Evolutionary conservation across 2,797 vertebrate genomes (phyloP), one percentile per base, ranked within the genome.

Genomic region (Argentina silus): DNA sequence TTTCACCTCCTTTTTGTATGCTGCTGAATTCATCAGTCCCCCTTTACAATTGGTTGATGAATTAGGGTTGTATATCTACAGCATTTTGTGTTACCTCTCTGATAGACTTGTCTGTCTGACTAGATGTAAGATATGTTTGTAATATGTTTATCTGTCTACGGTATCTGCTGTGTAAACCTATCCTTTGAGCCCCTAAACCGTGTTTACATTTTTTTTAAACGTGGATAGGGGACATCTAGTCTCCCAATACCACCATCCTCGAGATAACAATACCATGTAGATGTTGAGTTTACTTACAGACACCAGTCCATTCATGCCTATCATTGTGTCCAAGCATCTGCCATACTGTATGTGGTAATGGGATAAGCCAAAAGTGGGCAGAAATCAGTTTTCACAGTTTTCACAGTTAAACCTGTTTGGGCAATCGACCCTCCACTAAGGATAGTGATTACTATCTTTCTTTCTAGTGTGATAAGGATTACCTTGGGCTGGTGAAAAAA

Each of bases 1-100:
- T 90, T 74, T 89, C 82, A 90, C 90, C 88, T 84, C 44, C 17
- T 83, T 81, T 89, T 90, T 89, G 81, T 87, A 86, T 51, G 42
- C 67, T 75, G 71, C 72, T 70, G 61, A 56, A 78, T 80, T 69
- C 74, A 81, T 72, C 79, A 77, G 17, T 50, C 62, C 55, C 50
- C 17, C 68, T 76, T 21, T 68, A 17, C 60, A 3, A 19, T 21
- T n/a, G 8, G 19, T 27, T 69, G 63, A 50, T 74, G 63, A 10
- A 8, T 3, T 1, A 71, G 65, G 21, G 63, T 57, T 43, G 55
- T 69, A 65, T 45, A 19, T 11, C 27, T 59, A 67, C 73, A 65
- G 12, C 70, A 48, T 70, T 76, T 61, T 23, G 45, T 5, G 75
- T 11, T 9, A 72, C 44, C 55, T 17, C 42, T 64, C 15, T 36